These are phyloP conservation scores for Trissoscelio sp. DNA, from an alignment of 2,888 invertebrate species.

Conservation along the genomic window DNA sequence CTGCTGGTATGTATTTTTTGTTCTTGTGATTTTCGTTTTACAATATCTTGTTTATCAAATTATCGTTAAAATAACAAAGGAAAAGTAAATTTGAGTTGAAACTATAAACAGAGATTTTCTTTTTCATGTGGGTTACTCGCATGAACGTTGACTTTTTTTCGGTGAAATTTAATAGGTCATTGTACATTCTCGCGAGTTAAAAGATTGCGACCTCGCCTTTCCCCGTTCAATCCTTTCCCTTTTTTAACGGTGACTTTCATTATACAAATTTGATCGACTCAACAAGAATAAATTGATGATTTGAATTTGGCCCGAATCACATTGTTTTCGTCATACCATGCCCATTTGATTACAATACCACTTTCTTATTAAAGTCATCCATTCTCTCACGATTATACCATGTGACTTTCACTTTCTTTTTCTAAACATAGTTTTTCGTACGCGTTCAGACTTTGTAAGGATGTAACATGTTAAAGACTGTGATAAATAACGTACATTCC, in stretches of 20 bases:
- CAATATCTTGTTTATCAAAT: too few relatives aligned
- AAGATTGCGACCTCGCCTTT: conserved; percentile 45
- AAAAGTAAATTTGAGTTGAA: too few relatives aligned
- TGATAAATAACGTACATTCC: conserved; percentile 46
- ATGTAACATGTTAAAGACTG: conserved; percentile 16
- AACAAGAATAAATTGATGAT: conserved; percentile 19
- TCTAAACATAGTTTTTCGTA: conserved; percentile 43
- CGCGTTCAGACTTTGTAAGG: conserved; percentile 5
- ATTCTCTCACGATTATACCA: conserved; percentile 34
- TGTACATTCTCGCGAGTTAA: conserved; percentile 50
- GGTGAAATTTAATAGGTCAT: conserved; percentile 50
- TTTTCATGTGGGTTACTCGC: too few relatives aligned
- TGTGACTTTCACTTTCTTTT: conserved; percentile 63
- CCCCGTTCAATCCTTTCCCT: conserved; percentile 46
- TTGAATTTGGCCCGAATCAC: too few relatives aligned
- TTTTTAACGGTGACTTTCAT: conserved; percentile 52
- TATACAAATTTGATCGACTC: conserved; percentile 46
- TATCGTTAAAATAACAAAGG: too few relatives aligned
- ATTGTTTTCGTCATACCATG: conserved; percentile 45
- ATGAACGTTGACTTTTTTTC: conserved; percentile 21
- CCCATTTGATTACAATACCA: conserved; percentile 45
- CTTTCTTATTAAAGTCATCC: conserved; percentile 54
- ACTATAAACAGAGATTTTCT: too few relatives aligned
- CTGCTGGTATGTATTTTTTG: neutral
- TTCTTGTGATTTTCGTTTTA: neutral